Evolutionary conservation across 2,797 vertebrate species (phyloP), one percentile per base, ranked within the genome.

Genomic region (Rhinichthys osculus): DNA sequence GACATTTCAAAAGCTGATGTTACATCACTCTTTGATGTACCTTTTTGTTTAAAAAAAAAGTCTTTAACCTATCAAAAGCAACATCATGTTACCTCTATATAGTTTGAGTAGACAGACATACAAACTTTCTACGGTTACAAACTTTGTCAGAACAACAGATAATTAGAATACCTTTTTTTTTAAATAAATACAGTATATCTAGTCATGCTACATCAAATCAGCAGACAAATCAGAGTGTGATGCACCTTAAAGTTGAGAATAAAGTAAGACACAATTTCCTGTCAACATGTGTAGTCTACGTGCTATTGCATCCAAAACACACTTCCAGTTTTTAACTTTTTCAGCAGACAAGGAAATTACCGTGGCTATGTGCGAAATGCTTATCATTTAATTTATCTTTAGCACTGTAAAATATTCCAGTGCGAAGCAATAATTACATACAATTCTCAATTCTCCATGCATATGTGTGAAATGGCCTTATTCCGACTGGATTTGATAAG

Each of bases 361-460:
- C 73, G 73, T 72, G 67, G 78, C 85, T 90, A 86, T 74, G 82
- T 85, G 88, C 74, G 85, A 88, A 92, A 92, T 93, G 77, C 80
- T 84, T 92, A 94, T 95, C 94, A 93, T 93, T 95, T 94, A 94
- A 94, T 94, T 94, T 93, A 93, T 94, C 93, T 93, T 88, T 84
- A 90, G 90, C 90, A 62, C 91, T 92, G 81, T 85, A 90, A 93
- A 92, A 92, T 92, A 92, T 93, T 94, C 92, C 89, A 90, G 87
- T 67, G 89, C 91, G 87, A 91, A 93, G 93, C 87, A 87, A 92
- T 94, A 94, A 94, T 95, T 93, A 93, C 92, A 90, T 90, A 88
- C 92, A 92, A 91, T 91, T 88, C 92, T 88, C 90, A 86, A 85
- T 92, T 92, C 87, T 82, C 81, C 87, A 83, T 88, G 88, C 88